Base-by-base conservation (phyloP, 1,140 invertebrate species). In the Drosophila punjabiensis region DNA sequence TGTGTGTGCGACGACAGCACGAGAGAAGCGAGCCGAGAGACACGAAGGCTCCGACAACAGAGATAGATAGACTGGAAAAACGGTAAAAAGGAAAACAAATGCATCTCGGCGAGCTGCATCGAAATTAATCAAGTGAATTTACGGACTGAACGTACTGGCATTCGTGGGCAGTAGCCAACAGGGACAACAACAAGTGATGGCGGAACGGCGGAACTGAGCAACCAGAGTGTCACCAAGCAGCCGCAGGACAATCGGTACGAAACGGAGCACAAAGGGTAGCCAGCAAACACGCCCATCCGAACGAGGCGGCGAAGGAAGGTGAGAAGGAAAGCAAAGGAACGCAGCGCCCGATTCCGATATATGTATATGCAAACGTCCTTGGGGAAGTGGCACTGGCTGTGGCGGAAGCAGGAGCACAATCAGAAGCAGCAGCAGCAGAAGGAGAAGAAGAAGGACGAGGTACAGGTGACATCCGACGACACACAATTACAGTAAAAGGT, bases 401-500 rank as follows among this genome's bases (percentile, higher is more conserved):
- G 55, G 55, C 55, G 55, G 55, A 58, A 58, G 10, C 53, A 56
- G 53, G 33, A 56, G 53, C 53, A 24, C 33, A 56, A 56, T 18
- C 53, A 56, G 52, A n/a, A 53, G 30, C 52, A 55, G 32, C 41
- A 52, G 50, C 14, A 32, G 33, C n/a, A 52, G 65, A 28, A 59
- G 69, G 14, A 59, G 69, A 33, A 69, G 65, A 7, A 71, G 41
- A 37, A 52, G 67, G 45, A 41, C 53, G 48, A 68, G 41, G 68
- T 37, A 47, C 52, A 70, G 47, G 47, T 50, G 62, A 53, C 67
- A 66, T 68, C 43, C 60, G 78, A 73, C 52, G 52, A 79, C 35
- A 70, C 56, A 73, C 60, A 85, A 76, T 78, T 78, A 69, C 20
- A 39, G 76, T 69, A 71, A 70, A 87, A 60, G 80, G 76, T 83